Evolutionary conservation across 2,113 vertebrate genomes (phyloP), one percentile per base, ranked within the genome.

Genomic region (Cichladusa arquata): DNA sequence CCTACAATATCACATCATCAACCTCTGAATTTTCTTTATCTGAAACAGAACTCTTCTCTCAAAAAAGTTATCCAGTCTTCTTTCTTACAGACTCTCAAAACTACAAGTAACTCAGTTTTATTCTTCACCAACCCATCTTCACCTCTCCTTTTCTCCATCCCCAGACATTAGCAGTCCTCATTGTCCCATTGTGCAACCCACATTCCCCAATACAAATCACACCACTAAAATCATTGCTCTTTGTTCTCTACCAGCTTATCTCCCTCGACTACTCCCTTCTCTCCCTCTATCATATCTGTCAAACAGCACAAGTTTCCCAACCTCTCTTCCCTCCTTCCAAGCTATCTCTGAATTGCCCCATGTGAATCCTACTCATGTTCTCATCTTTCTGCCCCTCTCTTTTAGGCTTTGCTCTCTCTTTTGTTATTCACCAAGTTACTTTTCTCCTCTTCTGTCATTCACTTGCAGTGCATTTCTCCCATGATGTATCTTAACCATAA

Each of bases 231-330:
- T 73, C 78, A 87, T n/a, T 71, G 50, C 36, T 91, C 36, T 92
- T 92, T 92, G 86, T 87, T 93, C 70, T 77, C 25, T 66, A 53
- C 50, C 45, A 3, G 2, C 57, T 94, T 96, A 92, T 95, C 91
- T 96, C 50, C 79, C 47, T 89, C 86, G 79, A 78, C 58, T 61
- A 58, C 45, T 91, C 84, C 54, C 50, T 72, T 92, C 62, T 45
- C 70, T 95, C 61, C 31, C 26, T 78, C 69, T 81, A 25, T 66
- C 88, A 23, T 61, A 93, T 73, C 56, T 80, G 70, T 60, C 31
- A 83, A 95, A 81, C 2, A 20, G 66, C 62, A 88, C 54, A 50
- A 62, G 36, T 92, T 95, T 95, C 91, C 62, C 81, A 94, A 38
- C 13, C 11, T 87, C 54, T 87, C 73, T 62, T 94, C 64, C 58